Base-by-base conservation (phyloP, 2,797 vertebrate species). In the Gephyroberyx darwinii region DNA sequence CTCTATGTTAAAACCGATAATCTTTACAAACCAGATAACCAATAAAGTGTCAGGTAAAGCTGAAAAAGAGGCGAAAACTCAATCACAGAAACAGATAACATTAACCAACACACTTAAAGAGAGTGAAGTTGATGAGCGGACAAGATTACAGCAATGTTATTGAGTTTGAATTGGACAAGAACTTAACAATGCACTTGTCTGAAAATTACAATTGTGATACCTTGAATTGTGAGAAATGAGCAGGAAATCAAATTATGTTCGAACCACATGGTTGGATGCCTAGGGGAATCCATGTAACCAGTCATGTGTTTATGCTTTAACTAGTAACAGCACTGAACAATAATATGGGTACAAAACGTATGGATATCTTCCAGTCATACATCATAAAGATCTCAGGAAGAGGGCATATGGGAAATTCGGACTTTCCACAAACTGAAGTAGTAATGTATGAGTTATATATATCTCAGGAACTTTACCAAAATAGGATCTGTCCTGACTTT, bases 11-110 rank as follows among this genome's bases (percentile, higher is more conserved):
- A 92, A 78, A 95, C 94, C 93, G 90, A 96, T 97, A 96, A 95
- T 98, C 97, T 97, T 96, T 94, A 95, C 95, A 98, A 98, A 99
- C 96, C 92, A 90, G 95, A 98, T 99, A 95, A 97, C 95, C 92
- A 94, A 94, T 94, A 91, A 92, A 96, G 97, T 95, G 96, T 95
- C 95, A 96, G 96, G 94, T 95, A 95, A 95, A 96, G 94, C 95
- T 89, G 95, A 96, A 96, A 97, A 97, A 97, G 96, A 96, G 95
- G 92, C 87, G 93, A 96, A 96, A 98, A 98, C 96, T 96, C 93
- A 98, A 98, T 98, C 94, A 98, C 86, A 94, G 88, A 91, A 94
- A 95, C 93, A 95, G 93, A 96, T 94, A 95, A 97, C 94, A 96
- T 96, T 95, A 96, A 96, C 95, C 96, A 94, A 95, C 92, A 90